Base-by-base conservation (phyloP, 2,113 vertebrate species). In the Cololabis saira region DNA sequence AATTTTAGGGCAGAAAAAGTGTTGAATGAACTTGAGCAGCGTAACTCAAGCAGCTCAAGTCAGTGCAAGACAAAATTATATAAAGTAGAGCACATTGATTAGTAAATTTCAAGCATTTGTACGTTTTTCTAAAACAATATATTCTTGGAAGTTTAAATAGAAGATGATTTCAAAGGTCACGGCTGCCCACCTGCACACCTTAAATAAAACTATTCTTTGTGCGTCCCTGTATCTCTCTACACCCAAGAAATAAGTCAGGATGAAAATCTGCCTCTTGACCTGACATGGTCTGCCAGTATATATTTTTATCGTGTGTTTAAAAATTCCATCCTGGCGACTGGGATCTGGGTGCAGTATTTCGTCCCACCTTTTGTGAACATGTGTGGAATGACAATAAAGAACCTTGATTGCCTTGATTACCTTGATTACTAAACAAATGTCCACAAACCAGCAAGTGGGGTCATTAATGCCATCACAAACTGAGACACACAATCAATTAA, bases 251-350 rank as follows among this genome's bases (percentile, higher is more conserved):
- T 22, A 81, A 43, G 43, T 63, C 60, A 42, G 75, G 57, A 66
- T 12, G 30, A 79, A 61, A 58, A 15, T 70, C 47, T 50, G 12
- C n/a, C 51, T 69, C 53, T 41, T 60, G 60, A 79, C 67, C 73
- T 66, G 49, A 47, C 7, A 1, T 55, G 73, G 82, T 83, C 83
- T 80, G 71, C 54, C 74, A 56, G 58, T 76, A 80, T 85, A n/a
- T n/a, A n/a, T n/a, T n/a, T n/a, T n/a, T n/a, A n/a, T n/a, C n/a
- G n/a, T n/a, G n/a, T n/a, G n/a, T n/a, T n/a, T n/a, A n/a, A n/a
- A n/a, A n/a, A n/a, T n/a, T n/a, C n/a, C n/a, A n/a, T n/a, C n/a
- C n/a, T n/a, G n/a, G n/a, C n/a, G n/a, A n/a, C n/a, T n/a, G n/a
- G n/a, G n/a, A n/a, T n/a, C n/a, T n/a, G n/a, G n/a, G n/a, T n/a